These are phyloP conservation scores for Paracyclopina nana DNA, from an alignment of 1,140 invertebrate species.

Conservation along the genomic window DNA sequence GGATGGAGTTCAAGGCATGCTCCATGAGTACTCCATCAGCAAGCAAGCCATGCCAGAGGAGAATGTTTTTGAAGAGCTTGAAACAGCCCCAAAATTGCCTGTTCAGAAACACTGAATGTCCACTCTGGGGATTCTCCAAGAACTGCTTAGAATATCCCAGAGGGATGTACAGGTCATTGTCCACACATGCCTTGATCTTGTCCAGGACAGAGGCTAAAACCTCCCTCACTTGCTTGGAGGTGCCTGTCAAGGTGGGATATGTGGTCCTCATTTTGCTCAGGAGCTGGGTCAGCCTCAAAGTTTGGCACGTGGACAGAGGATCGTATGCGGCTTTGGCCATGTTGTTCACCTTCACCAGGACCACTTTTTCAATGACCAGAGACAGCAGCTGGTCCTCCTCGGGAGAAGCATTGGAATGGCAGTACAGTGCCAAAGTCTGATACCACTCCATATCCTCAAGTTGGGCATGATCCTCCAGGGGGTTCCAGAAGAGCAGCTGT, in stretches of 20 bases:
- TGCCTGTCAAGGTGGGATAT: neutral
- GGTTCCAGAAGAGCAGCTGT: constrained; percentile 16
- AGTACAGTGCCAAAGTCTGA: neutral
- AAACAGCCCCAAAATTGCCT: constrained; percentile 15
- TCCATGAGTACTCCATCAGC: neutral
- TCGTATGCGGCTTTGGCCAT: neutral
- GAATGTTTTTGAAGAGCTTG: constrained; percentile 11
- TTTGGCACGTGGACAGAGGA: neutral
- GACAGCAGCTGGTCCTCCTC: neutral
- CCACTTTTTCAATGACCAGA: constrained; percentile 6
- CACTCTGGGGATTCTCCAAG: neutral
- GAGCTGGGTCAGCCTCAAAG: neutral
- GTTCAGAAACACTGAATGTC: constrained; percentile 4
- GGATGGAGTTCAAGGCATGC: neutral
- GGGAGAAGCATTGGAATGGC: neutral
- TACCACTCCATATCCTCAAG: constrained; percentile 12
- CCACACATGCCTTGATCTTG: constrained; percentile 3
- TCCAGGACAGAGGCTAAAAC: neutral
- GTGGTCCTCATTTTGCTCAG: neutral
- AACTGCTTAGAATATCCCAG: constrained; percentile 8
- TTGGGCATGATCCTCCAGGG: constrained; percentile 5
- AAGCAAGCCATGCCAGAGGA: constrained; percentile 11
- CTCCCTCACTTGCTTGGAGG: constrained; percentile 3
- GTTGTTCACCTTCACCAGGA: neutral
- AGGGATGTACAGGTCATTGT: constrained; percentile 13